A percentile compares a stretch with the other conserved stretches of the same genome.
Evolutionary conservation across 1,140 invertebrate genomes (phyloP).

Genomic region (Drosophila busckii): DNA sequence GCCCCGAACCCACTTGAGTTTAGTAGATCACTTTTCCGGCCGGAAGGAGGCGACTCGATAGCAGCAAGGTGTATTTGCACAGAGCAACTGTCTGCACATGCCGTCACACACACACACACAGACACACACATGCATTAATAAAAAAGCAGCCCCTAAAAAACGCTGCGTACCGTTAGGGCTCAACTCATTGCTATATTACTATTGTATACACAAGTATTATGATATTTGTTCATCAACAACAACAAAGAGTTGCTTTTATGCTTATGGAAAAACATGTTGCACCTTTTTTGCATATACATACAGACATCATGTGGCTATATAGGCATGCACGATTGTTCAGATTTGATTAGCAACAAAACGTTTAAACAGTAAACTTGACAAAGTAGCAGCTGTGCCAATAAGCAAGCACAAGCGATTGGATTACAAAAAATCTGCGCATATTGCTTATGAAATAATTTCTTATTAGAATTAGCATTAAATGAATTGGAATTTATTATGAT

Average conservation of each 20-base stretch:
- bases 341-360: conserved; percentile 12
- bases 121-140: not conserved
- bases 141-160: conserved; percentile 15
- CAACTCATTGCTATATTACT: conserved; percentile 11
- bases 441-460: too few relatives aligned
- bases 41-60: conserved; percentile 41
- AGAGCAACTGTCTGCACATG: conserved; percentile 42
- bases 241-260: conserved; percentile 72
- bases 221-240: conserved; percentile 48
- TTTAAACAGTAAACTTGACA: conserved; percentile 14
- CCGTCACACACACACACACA: conserved; percentile 34
- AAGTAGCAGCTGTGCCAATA: conserved; percentile 65
- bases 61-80: conserved; percentile 69
- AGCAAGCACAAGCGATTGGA: too few relatives aligned
- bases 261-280: conserved; percentile 63
- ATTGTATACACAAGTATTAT: conserved; percentile 13
- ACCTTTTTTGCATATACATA: conserved; percentile 75
- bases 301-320: too few relatives aligned
- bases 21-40: conserved; percentile 61
- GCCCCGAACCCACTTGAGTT: conserved; percentile 42
- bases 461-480: too few relatives aligned
- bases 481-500: too few relatives aligned
- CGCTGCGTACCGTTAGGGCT: conserved; percentile 59
- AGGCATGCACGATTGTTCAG: conserved; percentile 45
- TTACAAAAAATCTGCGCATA: too few relatives aligned